Conservation (phyloP, 2,113 vertebrate species). For the Salvator merianae region DNA sequence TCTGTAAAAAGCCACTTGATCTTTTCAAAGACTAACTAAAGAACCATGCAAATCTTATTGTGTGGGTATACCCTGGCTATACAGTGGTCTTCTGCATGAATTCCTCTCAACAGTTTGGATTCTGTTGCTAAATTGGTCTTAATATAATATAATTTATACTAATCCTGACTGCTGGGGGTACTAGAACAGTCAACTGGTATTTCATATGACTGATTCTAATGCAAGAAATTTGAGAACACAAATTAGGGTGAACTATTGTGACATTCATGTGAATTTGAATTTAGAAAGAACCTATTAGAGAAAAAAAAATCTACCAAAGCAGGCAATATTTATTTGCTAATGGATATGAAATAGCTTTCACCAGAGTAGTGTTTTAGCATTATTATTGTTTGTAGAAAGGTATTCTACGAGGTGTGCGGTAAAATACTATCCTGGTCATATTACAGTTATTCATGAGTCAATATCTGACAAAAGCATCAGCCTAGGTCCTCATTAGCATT, state of each 20-base stretch:
- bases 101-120: slow-evolving; percentile 7
- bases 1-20: not conserved
- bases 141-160: slow-evolving; percentile 28
- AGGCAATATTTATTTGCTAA: not conserved
- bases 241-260: not conserved
- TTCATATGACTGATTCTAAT: slow-evolving; percentile 17
- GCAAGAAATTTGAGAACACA: not conserved
- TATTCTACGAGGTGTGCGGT: rapidly evolving
- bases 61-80: not conserved
- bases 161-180: not conserved
- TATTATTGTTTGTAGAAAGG: not conserved
- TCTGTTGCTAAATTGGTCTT: not conserved
- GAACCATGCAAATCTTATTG: not conserved
- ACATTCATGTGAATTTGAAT: not conserved
- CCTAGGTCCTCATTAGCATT: not conserved
- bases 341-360: not conserved
- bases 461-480: rapidly evolving
- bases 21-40: slow-evolving; percentile 20
- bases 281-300: not conserved
- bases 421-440: not conserved
- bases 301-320: not conserved
- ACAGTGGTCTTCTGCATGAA: not conserved
- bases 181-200: not conserved
- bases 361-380: not conserved
- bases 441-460: rapidly evolving